Evolutionary conservation across 1,140 invertebrate species (phyloP), one percentile per base, ranked within the genome.

Genomic region (Caerostris darwini): DNA sequence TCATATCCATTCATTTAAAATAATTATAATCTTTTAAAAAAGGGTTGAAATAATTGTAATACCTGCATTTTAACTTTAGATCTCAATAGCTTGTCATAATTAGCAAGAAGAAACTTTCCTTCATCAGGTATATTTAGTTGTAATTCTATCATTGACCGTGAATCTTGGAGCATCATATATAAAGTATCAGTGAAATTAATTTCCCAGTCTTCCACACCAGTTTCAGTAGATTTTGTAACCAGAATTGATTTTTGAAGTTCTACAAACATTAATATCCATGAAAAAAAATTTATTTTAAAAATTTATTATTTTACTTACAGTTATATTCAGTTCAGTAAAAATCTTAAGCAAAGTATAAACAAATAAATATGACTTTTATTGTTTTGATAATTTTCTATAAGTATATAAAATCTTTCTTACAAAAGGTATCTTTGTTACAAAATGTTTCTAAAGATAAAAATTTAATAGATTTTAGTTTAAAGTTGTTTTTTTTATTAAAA

Each of bases 141-240:
- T 17, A 94, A 64, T 56, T 50, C 34, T 77, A 89, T 19, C 53
- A 94, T 82, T n/a, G 59, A 61, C 50, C 53, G 34, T 12, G 94
- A 87, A 77, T 94, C 94, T 58, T 61, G 59, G 8, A 94, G 81
- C 69, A 91, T 92, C 3, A 19, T n/a, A 54, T 91, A 93, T 53
- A 94, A 59, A 8, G 69, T 82, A 81, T 61, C 50, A 54, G 83
- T 83, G 54, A 94, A 94, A 82, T 94, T 94, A 89, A 94, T 86
- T 71, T 89, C 61, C 83, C 90, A 93, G 14, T 92, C 82, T 14
- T 56, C 59, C 2, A 4, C 34, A 50, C 50, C 94, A 64, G 82
- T 50, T 59, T 88, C 92, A 19, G 17, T 53, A 14, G n/a, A 53
- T 64, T 93, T 87, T 59, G 56, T 17, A 17, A 93, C 61, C 56